These are phyloP conservation scores for Dromiciops gliroides DNA, from an alignment of 2,113 vertebrate species.

Conservation along the genomic window DNA sequence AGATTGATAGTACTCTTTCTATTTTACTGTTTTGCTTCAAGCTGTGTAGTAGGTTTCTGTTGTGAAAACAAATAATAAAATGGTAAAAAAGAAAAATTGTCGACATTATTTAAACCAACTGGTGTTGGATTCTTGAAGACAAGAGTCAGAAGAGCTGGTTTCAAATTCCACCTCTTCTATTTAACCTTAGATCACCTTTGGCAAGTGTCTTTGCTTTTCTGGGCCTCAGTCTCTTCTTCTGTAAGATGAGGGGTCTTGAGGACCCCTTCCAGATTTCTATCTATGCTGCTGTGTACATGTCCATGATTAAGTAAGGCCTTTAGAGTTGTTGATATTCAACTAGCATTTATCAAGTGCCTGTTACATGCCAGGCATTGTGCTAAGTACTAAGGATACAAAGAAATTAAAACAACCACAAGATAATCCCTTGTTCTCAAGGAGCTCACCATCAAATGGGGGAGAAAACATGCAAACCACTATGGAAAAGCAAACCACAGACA, in stretches of 20 bases:
- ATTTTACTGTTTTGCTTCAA: not conserved
- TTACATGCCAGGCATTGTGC: not conserved
- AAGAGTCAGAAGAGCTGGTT: not conserved
- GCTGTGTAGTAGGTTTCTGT: not conserved
- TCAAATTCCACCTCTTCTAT: not conserved
- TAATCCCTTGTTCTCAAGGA: not conserved
- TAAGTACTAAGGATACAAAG: not conserved
- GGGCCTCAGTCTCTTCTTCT: not conserved
- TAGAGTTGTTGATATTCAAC: not conserved
- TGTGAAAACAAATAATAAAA: not conserved
- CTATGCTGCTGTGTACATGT: too few species aligned
- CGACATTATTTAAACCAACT: not conserved
- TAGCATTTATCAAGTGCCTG: not conserved
- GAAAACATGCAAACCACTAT: not conserved
- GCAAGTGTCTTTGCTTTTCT: not conserved
- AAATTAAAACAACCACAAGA: not conserved
- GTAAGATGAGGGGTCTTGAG: not conserved
- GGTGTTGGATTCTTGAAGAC: not conserved
- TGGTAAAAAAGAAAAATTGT: not conserved
- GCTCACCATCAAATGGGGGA: not conserved
- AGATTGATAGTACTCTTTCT: not conserved
- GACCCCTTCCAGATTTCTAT: not conserved
- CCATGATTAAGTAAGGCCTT: not conserved
- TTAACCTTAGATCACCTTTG: not conserved
- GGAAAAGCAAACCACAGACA: not conserved